phyloP scores from a whole-genome alignment of 2,797 vertebrate genomes.

The Semotilus atromaculatus region DNA sequence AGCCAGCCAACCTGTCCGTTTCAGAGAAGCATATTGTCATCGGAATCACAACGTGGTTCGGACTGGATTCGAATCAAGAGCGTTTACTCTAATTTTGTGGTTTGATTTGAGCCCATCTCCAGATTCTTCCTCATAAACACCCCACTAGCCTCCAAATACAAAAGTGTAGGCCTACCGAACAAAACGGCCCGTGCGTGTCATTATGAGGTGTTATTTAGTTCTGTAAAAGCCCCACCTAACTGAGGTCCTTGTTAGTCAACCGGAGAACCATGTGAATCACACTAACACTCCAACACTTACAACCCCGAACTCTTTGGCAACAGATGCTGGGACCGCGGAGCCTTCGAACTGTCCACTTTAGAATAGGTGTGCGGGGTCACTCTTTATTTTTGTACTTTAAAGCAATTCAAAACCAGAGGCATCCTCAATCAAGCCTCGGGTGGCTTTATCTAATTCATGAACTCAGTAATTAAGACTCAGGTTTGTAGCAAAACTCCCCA shows the following conservation, averaged over 20 bases:
- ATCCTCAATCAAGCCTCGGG: constrained; percentile 55
- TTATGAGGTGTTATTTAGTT: constrained; percentile 42
- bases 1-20: neutral
- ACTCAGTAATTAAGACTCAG: constrained; percentile 63
- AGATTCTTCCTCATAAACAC: constrained; percentile 4
- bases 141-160: neutral
- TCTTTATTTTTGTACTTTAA: constrained; percentile 58
- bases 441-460: constrained; percentile 58
- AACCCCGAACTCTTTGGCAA: constrained; percentile 27
- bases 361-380: constrained; percentile 42
- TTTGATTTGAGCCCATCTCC: constrained; percentile 4
- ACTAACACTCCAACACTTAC: constrained; percentile 51
- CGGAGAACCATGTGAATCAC: constrained; percentile 42
- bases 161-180: neutral
- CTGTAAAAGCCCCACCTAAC: constrained; percentile 19
- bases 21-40: neutral
- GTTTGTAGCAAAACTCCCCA: constrained; percentile 56
- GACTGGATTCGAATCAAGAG: neutral
- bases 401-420: constrained; percentile 57
- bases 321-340: constrained; percentile 52
- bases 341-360: constrained; percentile 44
- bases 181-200: constrained; percentile 19
- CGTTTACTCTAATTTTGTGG: neutral
- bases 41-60: neutral
- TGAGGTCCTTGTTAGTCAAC: constrained; percentile 13